Evolutionary conservation across 2,888 invertebrate species (phyloP).

Genomic region (Colostygia pectinataria): DNA sequence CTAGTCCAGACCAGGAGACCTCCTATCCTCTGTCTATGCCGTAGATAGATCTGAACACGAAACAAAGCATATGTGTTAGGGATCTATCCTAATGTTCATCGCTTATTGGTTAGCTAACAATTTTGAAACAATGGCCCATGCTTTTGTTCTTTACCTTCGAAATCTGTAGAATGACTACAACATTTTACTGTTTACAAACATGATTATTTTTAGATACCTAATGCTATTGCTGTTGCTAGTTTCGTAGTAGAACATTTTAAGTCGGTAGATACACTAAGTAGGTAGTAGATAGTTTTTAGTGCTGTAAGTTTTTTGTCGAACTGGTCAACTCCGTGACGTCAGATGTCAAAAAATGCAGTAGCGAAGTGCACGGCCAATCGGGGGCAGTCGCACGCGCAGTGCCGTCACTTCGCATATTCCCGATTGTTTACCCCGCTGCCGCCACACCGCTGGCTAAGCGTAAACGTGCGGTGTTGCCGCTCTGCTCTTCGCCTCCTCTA

Average conservation of each 20-base stretch:
- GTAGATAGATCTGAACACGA: too few relatives aligned
- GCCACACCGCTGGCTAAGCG: conserved; percentile 67
- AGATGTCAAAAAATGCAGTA: conserved; percentile 69
- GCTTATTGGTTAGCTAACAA: too few relatives aligned
- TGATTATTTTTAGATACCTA: conserved; percentile 2
- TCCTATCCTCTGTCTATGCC: too few relatives aligned
- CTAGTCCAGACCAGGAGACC: too few relatives aligned
- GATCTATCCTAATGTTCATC: too few relatives aligned
- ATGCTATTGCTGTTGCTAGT: not conserved
- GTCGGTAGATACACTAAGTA: too few relatives aligned
- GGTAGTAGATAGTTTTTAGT: too few relatives aligned
- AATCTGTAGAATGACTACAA: conserved; percentile 10
- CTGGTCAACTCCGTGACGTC: conserved; percentile 54
- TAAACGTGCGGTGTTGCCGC: conserved; percentile 76
- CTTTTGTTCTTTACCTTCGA: conserved; percentile 8
- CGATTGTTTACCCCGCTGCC: conserved; percentile 75
- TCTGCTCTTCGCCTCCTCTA: conserved; percentile 74
- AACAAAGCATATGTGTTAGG: too few relatives aligned
- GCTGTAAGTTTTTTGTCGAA: not conserved
- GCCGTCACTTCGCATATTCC: conserved; percentile 67
- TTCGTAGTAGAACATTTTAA: too few relatives aligned
- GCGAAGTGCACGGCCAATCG: conserved; percentile 66
- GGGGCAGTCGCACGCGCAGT: conserved; percentile 66
- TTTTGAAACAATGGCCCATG: not conserved
- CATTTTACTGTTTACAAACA: conserved; percentile 15